phyloP scores from a whole-genome alignment of 1,140 invertebrate genomes.

The Aphis gossypii region DNA sequence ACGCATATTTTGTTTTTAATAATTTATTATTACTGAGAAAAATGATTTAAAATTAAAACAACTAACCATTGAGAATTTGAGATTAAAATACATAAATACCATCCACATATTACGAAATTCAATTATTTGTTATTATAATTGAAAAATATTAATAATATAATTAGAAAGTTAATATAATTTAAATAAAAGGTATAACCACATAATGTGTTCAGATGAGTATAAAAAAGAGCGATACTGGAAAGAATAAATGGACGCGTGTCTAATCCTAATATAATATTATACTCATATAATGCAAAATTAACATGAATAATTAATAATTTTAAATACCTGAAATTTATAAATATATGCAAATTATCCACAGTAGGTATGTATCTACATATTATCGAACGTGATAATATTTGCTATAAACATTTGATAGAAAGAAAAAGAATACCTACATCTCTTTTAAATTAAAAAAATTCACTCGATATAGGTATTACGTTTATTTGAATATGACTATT shows the following conservation, averaged over 20 bases:
- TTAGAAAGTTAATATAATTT: background rate
- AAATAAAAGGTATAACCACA: background rate
- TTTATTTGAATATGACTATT: background rate
- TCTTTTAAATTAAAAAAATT: background rate
- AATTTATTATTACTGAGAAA: background rate
- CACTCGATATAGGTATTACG: too few relatives aligned
- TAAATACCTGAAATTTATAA: background rate
- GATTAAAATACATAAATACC: background rate
- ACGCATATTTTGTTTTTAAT: too few relatives aligned
- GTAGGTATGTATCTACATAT: background rate
- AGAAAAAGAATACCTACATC: background rate
- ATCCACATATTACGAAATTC: constrained; percentile 1
- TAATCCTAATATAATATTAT: background rate
- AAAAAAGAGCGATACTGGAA: background rate
- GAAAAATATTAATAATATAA: constrained; percentile 4
- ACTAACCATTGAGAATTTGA: background rate
- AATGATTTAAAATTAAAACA: background rate
- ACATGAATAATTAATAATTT: background rate
- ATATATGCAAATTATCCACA: background rate
- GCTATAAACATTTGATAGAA: background rate
- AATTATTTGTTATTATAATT: background rate
- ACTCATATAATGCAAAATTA: background rate
- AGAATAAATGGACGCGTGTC: background rate
- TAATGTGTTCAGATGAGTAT: background rate
- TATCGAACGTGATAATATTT: background rate